Percentiles rank a stretch among this genome's conserved stretches.
These are phyloP conservation scores for Ginglymostoma cirratum DNA, from an alignment of 2,113 vertebrate species.

Conservation along the genomic window DNA sequence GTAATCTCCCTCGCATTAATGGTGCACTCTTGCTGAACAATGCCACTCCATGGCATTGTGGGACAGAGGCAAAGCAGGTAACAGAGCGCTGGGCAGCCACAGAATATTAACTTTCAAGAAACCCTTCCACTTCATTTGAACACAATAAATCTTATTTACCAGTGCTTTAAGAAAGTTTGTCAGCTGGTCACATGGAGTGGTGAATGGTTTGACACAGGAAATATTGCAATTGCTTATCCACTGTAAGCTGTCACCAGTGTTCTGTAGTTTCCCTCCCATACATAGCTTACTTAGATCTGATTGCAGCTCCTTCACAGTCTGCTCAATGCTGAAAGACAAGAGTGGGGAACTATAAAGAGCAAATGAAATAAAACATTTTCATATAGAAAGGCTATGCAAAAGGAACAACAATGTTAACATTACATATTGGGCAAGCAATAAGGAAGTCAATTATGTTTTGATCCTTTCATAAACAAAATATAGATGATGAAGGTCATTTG, in stretches of 20 bases:
- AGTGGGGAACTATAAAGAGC: not conserved
- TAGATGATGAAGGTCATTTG: not conserved
- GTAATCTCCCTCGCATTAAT: not conserved
- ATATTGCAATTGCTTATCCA: conserved; percentile 65
- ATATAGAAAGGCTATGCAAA: not conserved
- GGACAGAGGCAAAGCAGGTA: no score
- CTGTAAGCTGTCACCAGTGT: conserved; percentile 66
- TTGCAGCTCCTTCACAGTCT: conserved; percentile 74
- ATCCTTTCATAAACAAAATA: not conserved
- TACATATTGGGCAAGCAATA: not conserved
- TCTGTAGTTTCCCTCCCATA: conserved; percentile 56
- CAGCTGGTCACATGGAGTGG: conserved; percentile 63
- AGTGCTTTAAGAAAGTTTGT: conserved; percentile 75
- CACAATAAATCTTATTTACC: conserved; percentile 63
- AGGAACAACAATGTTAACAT: not conserved
- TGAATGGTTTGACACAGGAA: conserved; percentile 51
- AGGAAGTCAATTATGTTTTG: not conserved
- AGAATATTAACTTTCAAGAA: not conserved
- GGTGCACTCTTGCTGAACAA: not conserved
- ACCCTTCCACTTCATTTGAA: conserved; percentile 30
- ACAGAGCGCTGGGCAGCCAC: no score
- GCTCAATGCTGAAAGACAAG: conserved; percentile 66
- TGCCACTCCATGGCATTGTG: no score
- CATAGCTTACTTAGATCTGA: conserved; percentile 62
- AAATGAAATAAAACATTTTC: not conserved